phyloP scores from a whole-genome alignment of 2,797 vertebrate species.

The Myripristis jacobus region DNA sequence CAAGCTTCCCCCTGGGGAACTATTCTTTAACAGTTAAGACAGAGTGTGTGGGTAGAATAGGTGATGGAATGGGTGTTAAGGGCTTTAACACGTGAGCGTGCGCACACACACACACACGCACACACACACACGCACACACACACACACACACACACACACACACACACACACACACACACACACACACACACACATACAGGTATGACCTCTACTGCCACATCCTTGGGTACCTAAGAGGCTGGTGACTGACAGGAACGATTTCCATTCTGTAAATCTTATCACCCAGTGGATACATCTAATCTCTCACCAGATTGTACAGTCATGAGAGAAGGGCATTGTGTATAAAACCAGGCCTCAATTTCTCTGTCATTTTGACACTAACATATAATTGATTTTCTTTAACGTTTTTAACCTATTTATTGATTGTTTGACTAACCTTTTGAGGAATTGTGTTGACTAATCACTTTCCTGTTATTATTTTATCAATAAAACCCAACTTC shows the following conservation, averaged over 20 bases:
- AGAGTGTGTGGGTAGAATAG: constrained; percentile 23
- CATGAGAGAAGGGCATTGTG: constrained; percentile 33
- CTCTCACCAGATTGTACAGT: neutral
- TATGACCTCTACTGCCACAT: constrained; percentile 35
- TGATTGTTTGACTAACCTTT: constrained; percentile 7
- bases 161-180: neutral
- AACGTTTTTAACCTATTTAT: constrained; percentile 6
- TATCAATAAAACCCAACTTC: too few species aligned
- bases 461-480: too few species aligned
- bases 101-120: neutral
- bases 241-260: constrained; percentile 28
- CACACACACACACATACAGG: neutral
- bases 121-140: neutral
- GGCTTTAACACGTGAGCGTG: neutral
- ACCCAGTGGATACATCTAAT: constrained; percentile 36
- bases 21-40: constrained; percentile 43
- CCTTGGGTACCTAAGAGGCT: constrained; percentile 4
- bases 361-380: constrained; percentile 29
- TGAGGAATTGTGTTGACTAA: neutral
- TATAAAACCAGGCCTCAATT: constrained; percentile 24
- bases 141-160: neutral
- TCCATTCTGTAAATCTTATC: constrained; percentile 49
- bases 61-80: constrained; percentile 46
- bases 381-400: constrained; percentile 30
- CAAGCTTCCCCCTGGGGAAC: constrained; percentile 27